A percentile compares a stretch with the other conserved stretches of the same genome.
Evolutionary conservation across 2,797 vertebrate species (phyloP).

Genomic region (Podargus strigoides): DNA sequence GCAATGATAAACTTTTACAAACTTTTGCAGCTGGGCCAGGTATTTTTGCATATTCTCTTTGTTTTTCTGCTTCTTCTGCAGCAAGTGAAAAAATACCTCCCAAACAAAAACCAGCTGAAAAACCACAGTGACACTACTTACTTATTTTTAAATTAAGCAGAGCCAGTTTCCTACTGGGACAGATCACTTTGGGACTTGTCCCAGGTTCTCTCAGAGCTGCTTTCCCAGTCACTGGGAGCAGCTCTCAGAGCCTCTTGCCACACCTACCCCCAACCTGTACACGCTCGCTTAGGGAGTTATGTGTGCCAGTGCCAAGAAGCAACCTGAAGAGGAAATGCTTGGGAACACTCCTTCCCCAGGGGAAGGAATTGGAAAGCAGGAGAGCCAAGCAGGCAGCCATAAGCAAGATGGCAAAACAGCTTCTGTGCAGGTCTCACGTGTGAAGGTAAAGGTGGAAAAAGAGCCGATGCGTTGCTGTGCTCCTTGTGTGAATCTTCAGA

Average conservation of each 20-base stretch:
- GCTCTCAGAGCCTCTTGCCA: neutral
- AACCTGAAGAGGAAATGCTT: neutral
- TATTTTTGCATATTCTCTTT: neutral
- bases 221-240: neutral
- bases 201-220: neutral
- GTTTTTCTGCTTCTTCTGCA: neutral
- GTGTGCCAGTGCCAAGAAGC: neutral
- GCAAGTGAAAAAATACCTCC: neutral
- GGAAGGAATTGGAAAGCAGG: neutral
- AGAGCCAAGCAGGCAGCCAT: neutral
- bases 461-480: neutral
- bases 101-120: neutral
- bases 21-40: neutral
- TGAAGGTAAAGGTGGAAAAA: neutral
- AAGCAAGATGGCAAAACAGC: neutral
- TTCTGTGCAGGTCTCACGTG: neutral
- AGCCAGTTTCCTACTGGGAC: neutral
- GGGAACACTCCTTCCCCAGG: neutral
- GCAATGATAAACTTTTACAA: neutral
- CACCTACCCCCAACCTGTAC: constrained; percentile 19
- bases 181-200: neutral
- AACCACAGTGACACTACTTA: neutral
- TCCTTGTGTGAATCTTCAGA: neutral
- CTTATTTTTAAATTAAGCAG: neutral
- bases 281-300: neutral